Conservation (phyloP, 2,888 invertebrate species). For the Aphodius sticticus region DNA sequence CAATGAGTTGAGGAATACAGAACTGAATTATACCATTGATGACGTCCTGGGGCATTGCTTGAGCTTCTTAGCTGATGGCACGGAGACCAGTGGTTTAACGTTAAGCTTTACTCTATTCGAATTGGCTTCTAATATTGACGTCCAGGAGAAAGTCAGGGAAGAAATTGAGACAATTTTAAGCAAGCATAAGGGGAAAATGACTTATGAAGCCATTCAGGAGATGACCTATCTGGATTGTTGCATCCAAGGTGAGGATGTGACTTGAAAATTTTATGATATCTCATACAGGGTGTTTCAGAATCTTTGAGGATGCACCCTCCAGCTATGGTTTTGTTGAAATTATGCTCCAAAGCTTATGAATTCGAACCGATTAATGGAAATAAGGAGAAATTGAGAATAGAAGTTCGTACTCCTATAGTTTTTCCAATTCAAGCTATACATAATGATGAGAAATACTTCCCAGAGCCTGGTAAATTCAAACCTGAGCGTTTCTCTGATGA, state of each 20-base stretch:
- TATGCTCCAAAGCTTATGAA: constrained; percentile 46
- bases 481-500: constrained; percentile 57
- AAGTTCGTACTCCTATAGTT: constrained; percentile 39
- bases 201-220: constrained; percentile 62
- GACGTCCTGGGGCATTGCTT: constrained; percentile 55
- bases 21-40: constrained; percentile 45
- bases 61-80: constrained; percentile 61
- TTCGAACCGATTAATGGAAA: constrained; percentile 41
- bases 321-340: constrained; percentile 38
- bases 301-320: constrained; percentile 43
- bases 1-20: constrained; percentile 55
- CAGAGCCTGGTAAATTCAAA: constrained; percentile 51
- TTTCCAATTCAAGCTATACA: constrained; percentile 44
- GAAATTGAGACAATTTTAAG: constrained; percentile 54
- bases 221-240: constrained; percentile 52
- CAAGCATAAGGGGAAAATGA: constrained; percentile 52
- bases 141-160: constrained; percentile 57
- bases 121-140: constrained; percentile 55
- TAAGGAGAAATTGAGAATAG: constrained; percentile 38
- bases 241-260: constrained; percentile 28
- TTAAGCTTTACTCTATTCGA: constrained; percentile 57
- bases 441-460: constrained; percentile 42
- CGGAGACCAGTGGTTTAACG: constrained; percentile 60
- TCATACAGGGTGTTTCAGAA: constrained; percentile 47
- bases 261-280: constrained; percentile 27